Percentiles rank a stretch among this genome's conserved stretches.
Evolutionary conservation across 2,797 vertebrate species (phyloP).

Genomic region (Oryzias sinensis): DNA sequence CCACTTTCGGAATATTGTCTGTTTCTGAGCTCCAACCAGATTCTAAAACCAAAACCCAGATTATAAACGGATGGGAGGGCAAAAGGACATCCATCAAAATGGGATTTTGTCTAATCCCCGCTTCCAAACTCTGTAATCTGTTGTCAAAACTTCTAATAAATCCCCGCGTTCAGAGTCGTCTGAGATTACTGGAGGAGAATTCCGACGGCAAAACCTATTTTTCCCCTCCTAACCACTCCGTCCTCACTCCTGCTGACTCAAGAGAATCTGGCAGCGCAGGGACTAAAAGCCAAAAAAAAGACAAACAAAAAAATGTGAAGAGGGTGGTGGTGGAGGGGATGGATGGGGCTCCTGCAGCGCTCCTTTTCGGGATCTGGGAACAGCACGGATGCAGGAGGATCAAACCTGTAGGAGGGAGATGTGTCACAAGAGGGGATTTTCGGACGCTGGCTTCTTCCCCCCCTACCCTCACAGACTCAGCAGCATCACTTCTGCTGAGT

Average conservation of each 20-base stretch:
- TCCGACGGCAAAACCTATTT: slow-evolving; percentile 40
- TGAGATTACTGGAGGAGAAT: slow-evolving; percentile 41
- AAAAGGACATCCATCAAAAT: slow-evolving; percentile 7
- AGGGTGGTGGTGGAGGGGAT: slow-evolving; percentile 22
- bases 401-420: slow-evolving; percentile 18
- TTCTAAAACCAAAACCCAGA: slow-evolving; percentile 12
- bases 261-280: slow-evolving; percentile 1
- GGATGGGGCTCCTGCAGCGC: slow-evolving; percentile 6
- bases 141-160: slow-evolving; percentile 54
- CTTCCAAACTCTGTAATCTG: slow-evolving; percentile 21
- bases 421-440: background rate
- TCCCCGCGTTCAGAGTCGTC: slow-evolving; percentile 20
- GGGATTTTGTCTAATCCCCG: slow-evolving; percentile 3
- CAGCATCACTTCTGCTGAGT: no score
- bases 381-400: slow-evolving; percentile 30
- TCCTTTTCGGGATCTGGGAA: slow-evolving; percentile 24
- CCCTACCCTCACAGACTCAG: no score
- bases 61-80: background rate
- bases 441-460: no score
- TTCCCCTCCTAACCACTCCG: background rate
- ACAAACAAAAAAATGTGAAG: slow-evolving; percentile 1
- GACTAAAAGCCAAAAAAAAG: background rate
- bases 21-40: slow-evolving; percentile 16
- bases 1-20: slow-evolving; percentile 22
- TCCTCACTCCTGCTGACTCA: background rate